Percentiles rank a stretch among this genome's conserved stretches.
phyloP scores from a whole-genome alignment of 2,797 vertebrate species.

The Ctenopoma multispine region DNA sequence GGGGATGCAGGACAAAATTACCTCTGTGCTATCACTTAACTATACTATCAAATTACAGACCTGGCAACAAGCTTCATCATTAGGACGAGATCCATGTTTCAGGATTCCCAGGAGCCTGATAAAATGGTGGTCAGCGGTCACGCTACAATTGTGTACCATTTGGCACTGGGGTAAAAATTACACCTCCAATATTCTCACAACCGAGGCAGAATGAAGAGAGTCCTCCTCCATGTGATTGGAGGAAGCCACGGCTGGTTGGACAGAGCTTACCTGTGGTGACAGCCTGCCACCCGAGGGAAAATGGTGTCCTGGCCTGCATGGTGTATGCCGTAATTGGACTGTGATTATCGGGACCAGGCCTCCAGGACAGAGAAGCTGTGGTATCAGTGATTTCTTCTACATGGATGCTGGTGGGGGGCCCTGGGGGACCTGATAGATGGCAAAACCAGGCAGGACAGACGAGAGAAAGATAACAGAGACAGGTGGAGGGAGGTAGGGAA shows the following conservation, averaged over 20 bases:
- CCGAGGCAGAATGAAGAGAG: slow-evolving; percentile 54
- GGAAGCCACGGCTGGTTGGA: slow-evolving; percentile 75
- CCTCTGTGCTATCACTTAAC: slow-evolving; percentile 56
- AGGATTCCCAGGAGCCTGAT: slow-evolving; percentile 68
- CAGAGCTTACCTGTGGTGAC: slow-evolving; percentile 93
- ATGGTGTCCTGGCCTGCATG: slow-evolving; percentile 96
- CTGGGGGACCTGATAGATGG: slow-evolving; percentile 90
- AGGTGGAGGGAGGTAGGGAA: slow-evolving; percentile 17
- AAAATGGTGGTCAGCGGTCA: slow-evolving; percentile 72
- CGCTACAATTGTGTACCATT: slow-evolving; percentile 57
- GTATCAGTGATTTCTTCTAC: slow-evolving; percentile 95
- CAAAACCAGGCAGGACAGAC: slow-evolving; percentile 54
- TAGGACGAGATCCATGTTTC: slow-evolving; percentile 56
- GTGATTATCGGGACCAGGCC: slow-evolving; percentile 96
- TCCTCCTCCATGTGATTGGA: slow-evolving; percentile 59
- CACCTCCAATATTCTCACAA: slow-evolving; percentile 71
- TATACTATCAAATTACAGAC: slow-evolving; percentile 65
- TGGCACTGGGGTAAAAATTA: slow-evolving; percentile 66
- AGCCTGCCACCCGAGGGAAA: slow-evolving; percentile 98
- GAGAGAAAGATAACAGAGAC: slow-evolving; percentile 49
- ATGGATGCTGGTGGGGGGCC: slow-evolving; percentile 92
- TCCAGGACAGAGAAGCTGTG: slow-evolving; percentile 96
- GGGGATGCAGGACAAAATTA: slow-evolving; percentile 50
- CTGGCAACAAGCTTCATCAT: slow-evolving; percentile 62
- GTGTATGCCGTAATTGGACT: slow-evolving; percentile 95